These are phyloP conservation scores for Ambastaia sidthimunki DNA, from an alignment of 2,797 vertebrate genomes.

Conservation along the genomic window DNA sequence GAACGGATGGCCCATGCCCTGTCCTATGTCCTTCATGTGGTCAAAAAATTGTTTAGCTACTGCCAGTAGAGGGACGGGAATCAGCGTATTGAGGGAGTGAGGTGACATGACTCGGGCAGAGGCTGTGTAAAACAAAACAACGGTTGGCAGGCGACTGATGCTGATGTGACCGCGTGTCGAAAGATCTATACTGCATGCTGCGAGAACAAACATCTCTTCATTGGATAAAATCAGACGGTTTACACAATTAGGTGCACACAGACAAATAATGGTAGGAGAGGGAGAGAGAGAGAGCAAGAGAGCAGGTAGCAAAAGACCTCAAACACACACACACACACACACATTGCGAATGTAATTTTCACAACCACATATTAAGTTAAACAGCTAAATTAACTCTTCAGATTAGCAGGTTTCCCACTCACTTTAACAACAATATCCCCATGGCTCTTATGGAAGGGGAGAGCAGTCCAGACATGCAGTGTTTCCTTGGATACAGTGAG, in stretches of 20 bases:
- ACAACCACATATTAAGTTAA: constrained; percentile 13
- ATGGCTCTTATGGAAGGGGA: background rate
- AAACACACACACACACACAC: background rate
- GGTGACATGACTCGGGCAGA: constrained; percentile 5
- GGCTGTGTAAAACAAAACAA: constrained; percentile 39
- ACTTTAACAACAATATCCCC: background rate
- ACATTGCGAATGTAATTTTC: background rate
- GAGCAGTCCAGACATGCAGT: background rate
- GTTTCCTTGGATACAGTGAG: background rate
- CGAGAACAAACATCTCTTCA: constrained; percentile 63
- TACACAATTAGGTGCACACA: constrained; percentile 18
- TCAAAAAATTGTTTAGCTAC: constrained; percentile 16
- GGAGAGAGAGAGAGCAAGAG: background rate
- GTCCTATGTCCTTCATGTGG: background rate
- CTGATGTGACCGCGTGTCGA: constrained; percentile 65
- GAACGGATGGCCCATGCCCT: constrained; percentile 60
- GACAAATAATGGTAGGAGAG: constrained; percentile 19
- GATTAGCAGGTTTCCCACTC: constrained; percentile 27
- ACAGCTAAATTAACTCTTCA: constrained; percentile 22
- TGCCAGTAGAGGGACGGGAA: constrained; percentile 20
- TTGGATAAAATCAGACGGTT: constrained; percentile 60
- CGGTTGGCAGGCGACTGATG: constrained; percentile 61
- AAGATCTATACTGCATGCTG: constrained; percentile 61
- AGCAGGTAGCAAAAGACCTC: background rate
- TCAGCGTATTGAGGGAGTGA: background rate